Evolutionary conservation across 2,888 invertebrate genomes (phyloP), one percentile per base, ranked within the genome.

Genomic region (Unio pictorum): DNA sequence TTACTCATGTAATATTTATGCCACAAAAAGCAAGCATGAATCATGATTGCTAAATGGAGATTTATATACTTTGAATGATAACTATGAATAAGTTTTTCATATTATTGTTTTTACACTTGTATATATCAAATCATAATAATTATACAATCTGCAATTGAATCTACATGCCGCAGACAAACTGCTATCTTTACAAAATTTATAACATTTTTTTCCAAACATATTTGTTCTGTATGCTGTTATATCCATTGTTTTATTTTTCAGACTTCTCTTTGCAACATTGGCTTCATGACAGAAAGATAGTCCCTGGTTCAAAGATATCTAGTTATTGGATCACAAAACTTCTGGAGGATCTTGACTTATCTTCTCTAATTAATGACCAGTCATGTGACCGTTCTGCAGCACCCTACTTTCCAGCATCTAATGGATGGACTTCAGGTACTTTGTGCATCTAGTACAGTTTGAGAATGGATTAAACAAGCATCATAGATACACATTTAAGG

Each of bases 261-360:
- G 78, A 67, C 34, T 78, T 75, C 64, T 65, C 69, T 1, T n/a
- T 78, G 60, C 61, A 20, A 20, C 55, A 54, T 23, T 80, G 78
- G 78, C 63, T 73, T 26, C 54, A 67, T 7, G 66, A 68, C 4
- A 71, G 65, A 20, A 67, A 65, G 17, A 61, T 69, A 58, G 59
- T 69, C 17, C 55, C 56, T 56, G 67, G 61, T 15, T 34, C 60
- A 54, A 65, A 64, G 2, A 69, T 80, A 7, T 78, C 78, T 8
- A 61, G 67, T 0, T 75, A 78, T 59, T 30, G 72, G 18, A 57
- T 61, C 20, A 30, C 72, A 17, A 63, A 67, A 45, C 63, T 80
- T 1, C 60, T 69, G n/a, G 75, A 80, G 66, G 76, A 78, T 55
- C 60, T 74, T 3, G 75, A 73, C n/a, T 65, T 76, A 15, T 68